Percentiles rank a stretch among this genome's conserved stretches.
phyloP scores from a whole-genome alignment of 1,140 invertebrate species.

The Eupeodes corollae region DNA sequence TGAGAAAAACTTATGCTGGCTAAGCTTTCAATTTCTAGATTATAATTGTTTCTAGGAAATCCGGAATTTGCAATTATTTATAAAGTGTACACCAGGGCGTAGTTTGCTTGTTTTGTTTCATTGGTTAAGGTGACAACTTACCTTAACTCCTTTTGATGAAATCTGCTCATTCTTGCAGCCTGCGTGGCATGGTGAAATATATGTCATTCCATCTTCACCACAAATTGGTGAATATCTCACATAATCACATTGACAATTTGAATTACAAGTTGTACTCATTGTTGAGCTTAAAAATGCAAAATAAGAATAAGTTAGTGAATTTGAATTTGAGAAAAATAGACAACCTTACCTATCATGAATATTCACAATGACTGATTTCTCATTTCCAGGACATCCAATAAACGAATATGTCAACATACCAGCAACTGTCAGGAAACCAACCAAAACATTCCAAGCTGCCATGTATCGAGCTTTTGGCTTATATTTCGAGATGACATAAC shows the following conservation, averaged over 20 bases:
- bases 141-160: slow-evolving; percentile 34
- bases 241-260: slow-evolving; percentile 52
- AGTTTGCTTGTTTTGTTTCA: not conserved
- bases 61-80: too few relatives aligned
- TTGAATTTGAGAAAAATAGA: not conserved
- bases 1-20: too few relatives aligned
- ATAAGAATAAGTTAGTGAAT: not conserved
- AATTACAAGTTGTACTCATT: slow-evolving; percentile 45
- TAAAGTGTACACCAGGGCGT: too few relatives aligned
- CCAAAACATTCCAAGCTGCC: slow-evolving; percentile 61
- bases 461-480: slow-evolving; percentile 56
- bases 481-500: slow-evolving; percentile 54
- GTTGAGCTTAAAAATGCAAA: slow-evolving; percentile 31
- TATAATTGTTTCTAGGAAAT: too few relatives aligned
- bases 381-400: slow-evolving; percentile 50
- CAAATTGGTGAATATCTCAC: slow-evolving; percentile 60
- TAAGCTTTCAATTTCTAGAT: too few relatives aligned
- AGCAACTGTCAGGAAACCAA: slow-evolving; percentile 50
- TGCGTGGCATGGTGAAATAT: slow-evolving; percentile 60
- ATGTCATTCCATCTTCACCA: slow-evolving; percentile 46
- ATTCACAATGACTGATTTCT: slow-evolving; percentile 32
- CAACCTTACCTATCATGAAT: slow-evolving; percentile 20
- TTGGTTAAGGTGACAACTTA: slow-evolving; percentile 16
- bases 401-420: slow-evolving; percentile 57
- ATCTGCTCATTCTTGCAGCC: slow-evolving; percentile 43